Evolutionary conservation across 2,113 vertebrate species (phyloP).

Genomic region (Bos indicus): DNA sequence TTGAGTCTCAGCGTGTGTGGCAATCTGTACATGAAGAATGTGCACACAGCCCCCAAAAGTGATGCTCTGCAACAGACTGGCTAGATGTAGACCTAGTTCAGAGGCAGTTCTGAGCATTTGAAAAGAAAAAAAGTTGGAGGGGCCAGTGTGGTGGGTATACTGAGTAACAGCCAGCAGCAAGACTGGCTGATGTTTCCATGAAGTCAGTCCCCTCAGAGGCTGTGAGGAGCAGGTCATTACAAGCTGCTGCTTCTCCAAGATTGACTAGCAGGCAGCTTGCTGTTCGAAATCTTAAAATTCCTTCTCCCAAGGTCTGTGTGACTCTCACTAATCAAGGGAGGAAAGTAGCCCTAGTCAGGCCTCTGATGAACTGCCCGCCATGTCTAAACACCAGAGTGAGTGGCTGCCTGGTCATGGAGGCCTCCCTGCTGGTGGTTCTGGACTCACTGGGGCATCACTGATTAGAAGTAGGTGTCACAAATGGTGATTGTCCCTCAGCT

Average conservation of each 20-base stretch:
- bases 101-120: neutral
- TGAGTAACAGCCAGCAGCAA: neutral
- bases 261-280: neutral
- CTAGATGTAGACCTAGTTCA: neutral
- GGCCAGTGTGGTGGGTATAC: fast-evolving
- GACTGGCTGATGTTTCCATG: neutral
- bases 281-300: neutral
- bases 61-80: neutral
- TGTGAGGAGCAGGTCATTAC: neutral
- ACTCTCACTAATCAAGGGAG: neutral
- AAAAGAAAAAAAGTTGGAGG: neutral
- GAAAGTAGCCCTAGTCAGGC: neutral
- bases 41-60: neutral
- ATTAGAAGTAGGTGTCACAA: constrained; percentile 42
- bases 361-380: constrained; percentile 58
- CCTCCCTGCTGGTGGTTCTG: constrained; percentile 31
- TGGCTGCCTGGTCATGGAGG: neutral
- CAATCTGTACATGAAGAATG: neutral
- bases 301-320: neutral
- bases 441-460: constrained; percentile 56
- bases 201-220: neutral
- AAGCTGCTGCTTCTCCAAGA: neutral
- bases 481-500: neutral
- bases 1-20: neutral
- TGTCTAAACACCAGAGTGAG: constrained; percentile 41